phyloP scores from a whole-genome alignment of 2,113 vertebrate genomes.

The Hucho hucho region DNA sequence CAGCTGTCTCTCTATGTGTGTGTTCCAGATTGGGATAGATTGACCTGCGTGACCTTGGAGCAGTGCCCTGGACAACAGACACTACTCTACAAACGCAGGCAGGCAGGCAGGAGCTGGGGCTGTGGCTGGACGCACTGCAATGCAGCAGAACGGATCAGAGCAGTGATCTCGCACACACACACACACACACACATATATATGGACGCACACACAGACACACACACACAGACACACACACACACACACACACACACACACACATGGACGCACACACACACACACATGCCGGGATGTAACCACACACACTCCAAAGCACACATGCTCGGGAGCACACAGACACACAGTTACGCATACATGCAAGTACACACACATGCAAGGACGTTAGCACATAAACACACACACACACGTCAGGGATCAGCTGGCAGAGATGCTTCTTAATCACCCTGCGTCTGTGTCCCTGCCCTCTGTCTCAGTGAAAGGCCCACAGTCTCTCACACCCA shows the following conservation, averaged over 20 bases:
- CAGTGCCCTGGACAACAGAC: conserved; percentile 54
- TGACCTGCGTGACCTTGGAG: conserved; percentile 71
- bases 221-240: neutral
- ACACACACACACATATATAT: conserved; percentile 11
- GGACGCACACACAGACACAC: conserved; percentile 18
- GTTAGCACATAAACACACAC: neutral
- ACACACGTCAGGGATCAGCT: conserved; percentile 21
- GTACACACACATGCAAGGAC: neutral
- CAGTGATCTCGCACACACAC: conserved; percentile 50
- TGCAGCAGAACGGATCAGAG: conserved; percentile 72
- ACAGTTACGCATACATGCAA: neutral
- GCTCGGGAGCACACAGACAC: conserved; percentile 15
- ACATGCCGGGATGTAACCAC: neutral
- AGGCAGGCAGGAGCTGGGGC: conserved; percentile 46
- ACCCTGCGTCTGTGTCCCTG: conserved; percentile 25
- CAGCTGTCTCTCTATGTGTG: neutral
- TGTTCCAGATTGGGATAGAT: conserved; percentile 54
- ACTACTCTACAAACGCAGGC: conserved; percentile 2
- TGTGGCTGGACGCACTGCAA: conserved; percentile 70
- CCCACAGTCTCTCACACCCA: neutral
- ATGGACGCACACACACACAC: conserved; percentile 17
- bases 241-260: conserved; percentile 2
- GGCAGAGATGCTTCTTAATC: conserved; percentile 51
- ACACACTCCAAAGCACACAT: neutral
- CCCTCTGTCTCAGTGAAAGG: conserved; percentile 16